Evolutionary conservation across 1,140 invertebrate genomes (phyloP).

Genomic region (Aphaenogaster ashmeadi): DNA sequence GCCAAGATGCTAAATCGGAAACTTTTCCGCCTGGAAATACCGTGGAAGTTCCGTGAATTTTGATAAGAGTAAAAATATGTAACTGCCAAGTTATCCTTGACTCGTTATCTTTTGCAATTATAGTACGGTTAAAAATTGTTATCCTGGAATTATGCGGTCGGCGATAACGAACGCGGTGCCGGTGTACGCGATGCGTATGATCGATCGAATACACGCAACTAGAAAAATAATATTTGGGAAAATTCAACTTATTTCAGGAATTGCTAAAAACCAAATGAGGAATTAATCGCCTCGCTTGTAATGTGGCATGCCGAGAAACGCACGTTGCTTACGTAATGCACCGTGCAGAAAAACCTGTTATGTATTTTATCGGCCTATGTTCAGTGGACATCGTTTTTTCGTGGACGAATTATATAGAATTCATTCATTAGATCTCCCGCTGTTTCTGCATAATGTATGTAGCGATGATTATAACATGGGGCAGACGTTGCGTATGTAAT

Average conservation of each 20-base stretch:
- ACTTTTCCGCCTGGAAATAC: neutral
- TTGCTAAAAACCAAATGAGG: neutral
- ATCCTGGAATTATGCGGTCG: slow-evolving; percentile 25
- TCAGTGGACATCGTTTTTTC: neutral
- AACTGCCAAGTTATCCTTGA: slow-evolving; percentile 16
- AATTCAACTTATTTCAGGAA: neutral
- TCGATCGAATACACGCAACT: neutral
- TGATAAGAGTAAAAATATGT: slow-evolving; percentile 12
- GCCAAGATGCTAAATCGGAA: neutral
- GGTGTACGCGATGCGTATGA: neutral
- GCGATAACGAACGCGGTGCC: slow-evolving; percentile 5
- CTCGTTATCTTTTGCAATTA: slow-evolving; percentile 20
- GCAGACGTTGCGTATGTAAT: slow-evolving; percentile 1
- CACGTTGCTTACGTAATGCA: slow-evolving; percentile 12
- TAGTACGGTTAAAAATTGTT: slow-evolving; percentile 12
- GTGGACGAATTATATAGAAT: neutral
- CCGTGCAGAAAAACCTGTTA: slow-evolving; percentile 9
- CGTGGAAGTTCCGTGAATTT: neutral
- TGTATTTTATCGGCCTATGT: slow-evolving; percentile 3
- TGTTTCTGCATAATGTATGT: neutral
- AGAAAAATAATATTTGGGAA: neutral
- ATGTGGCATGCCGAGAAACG: neutral
- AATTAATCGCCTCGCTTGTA: neutral
- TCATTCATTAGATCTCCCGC: neutral
- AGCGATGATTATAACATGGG: slow-evolving; percentile 13